phyloP scores from a whole-genome alignment of 2,888 invertebrate species.

The Leucozona laternaria region DNA sequence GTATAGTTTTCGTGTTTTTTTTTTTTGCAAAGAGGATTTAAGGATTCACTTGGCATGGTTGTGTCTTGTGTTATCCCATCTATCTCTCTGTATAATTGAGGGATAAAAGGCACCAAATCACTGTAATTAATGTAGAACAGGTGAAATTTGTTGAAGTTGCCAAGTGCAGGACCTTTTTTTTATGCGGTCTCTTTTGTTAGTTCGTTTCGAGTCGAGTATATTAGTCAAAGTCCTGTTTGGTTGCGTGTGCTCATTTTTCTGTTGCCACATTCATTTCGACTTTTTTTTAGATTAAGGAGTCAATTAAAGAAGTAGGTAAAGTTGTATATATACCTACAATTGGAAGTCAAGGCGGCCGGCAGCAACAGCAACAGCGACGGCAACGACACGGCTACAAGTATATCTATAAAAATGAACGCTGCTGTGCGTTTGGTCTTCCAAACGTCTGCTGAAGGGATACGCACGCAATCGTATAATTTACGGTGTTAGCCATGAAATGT shows the following conservation, averaged over 20 bases:
- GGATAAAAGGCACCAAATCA: constrained; percentile 63
- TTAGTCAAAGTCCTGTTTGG: constrained; percentile 50
- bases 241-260: constrained; percentile 59
- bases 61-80: constrained; percentile 32
- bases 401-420: background rate
- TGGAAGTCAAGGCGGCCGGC: background rate
- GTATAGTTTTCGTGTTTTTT: background rate
- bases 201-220: constrained; percentile 19
- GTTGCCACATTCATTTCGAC: constrained; percentile 35
- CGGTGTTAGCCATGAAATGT: constrained; percentile 69
- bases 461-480: constrained; percentile 73
- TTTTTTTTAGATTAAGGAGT: constrained; percentile 43
- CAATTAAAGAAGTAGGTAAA: constrained; percentile 48
- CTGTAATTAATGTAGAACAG: constrained; percentile 70
- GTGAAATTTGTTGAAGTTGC: constrained; percentile 61
- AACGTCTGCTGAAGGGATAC: constrained; percentile 49
- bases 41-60: constrained; percentile 38
- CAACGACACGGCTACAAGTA: background rate
- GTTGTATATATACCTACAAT: background rate
- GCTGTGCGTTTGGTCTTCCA: background rate
- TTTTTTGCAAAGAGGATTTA: background rate
- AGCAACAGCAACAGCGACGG: background rate
- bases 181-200: background rate
- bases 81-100: constrained; percentile 34
- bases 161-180: constrained; percentile 51